These are phyloP conservation scores for Melieria crassipennis DNA, from an alignment of 2,888 invertebrate species.

Conservation along the genomic window DNA sequence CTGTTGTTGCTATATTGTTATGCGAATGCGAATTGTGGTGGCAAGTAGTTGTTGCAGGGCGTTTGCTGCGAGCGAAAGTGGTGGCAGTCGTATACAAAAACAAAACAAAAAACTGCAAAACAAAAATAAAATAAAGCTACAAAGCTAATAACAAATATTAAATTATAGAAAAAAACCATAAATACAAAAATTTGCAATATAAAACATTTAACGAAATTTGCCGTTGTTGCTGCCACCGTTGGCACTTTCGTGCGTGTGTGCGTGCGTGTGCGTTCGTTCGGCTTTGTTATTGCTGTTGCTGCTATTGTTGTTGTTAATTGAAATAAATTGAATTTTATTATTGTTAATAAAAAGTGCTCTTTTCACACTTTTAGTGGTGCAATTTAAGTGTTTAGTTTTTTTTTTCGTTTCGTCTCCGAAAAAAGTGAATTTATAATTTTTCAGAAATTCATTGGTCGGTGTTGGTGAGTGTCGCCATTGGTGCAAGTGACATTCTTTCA, in stretches of 20 bases:
- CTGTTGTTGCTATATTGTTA: slow-evolving; percentile 25
- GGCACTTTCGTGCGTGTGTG: not conserved
- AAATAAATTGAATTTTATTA: slow-evolving; percentile 64
- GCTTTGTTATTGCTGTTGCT: slow-evolving; percentile 20
- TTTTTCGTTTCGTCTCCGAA: too few species aligned
- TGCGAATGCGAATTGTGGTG: slow-evolving; percentile 44
- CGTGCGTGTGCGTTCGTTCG: slow-evolving; percentile 13
- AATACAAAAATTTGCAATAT: not conserved
- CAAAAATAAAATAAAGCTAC: not conserved
- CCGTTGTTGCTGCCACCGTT: not conserved
- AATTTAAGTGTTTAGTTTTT: too few species aligned
- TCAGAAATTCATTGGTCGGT: too few species aligned
- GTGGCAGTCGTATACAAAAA: slow-evolving; percentile 20
- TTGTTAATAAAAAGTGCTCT: slow-evolving; percentile 57
- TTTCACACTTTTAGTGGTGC: slow-evolving; percentile 4
- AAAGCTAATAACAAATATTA: not conserved
- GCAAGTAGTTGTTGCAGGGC: slow-evolving; percentile 61
- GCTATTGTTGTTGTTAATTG: slow-evolving; percentile 55
- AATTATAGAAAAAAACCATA: not conserved
- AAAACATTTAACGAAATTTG: not conserved
- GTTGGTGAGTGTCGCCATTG: too few species aligned
- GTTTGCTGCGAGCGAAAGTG: slow-evolving; percentile 53
- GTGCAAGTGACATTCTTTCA: too few species aligned
- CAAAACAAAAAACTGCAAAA: not conserved
- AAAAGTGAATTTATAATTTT: too few species aligned